These are phyloP conservation scores for Eristalinus sepulchralis DNA, from an alignment of 2,888 invertebrate species.

Conservation along the genomic window DNA sequence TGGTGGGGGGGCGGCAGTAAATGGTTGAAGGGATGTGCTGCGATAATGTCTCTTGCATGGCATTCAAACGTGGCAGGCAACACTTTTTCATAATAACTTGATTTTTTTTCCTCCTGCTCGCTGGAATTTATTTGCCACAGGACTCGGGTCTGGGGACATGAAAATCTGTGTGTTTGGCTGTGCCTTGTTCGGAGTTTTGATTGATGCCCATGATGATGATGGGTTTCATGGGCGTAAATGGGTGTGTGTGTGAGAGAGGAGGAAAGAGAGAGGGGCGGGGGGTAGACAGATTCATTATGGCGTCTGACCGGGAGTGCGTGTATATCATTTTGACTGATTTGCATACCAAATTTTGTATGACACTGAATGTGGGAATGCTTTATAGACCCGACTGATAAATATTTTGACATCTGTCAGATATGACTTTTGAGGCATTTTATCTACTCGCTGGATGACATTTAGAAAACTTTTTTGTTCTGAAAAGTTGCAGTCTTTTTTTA, in stretches of 20 bases:
- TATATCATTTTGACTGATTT: slow-evolving; percentile 39
- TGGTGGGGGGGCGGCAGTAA: slow-evolving; percentile 30
- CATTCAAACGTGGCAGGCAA: slow-evolving; percentile 43
- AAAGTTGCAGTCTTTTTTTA: too few relatives aligned
- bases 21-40: slow-evolving; percentile 33
- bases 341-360: slow-evolving; percentile 35
- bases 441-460: too few relatives aligned
- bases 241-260: background rate
- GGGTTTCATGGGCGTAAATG: slow-evolving; percentile 17
- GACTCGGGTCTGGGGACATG: slow-evolving; percentile 55
- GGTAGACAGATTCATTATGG: slow-evolving; percentile 53
- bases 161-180: slow-evolving; percentile 62
- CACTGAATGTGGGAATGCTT: background rate
- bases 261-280: background rate
- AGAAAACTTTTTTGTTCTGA: too few relatives aligned
- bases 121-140: slow-evolving; percentile 17
- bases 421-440: slow-evolving; percentile 74
- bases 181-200: slow-evolving; percentile 66
- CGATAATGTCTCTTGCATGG: slow-evolving; percentile 42
- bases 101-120: slow-evolving; percentile 1
- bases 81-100: slow-evolving; percentile 20
- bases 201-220: slow-evolving; percentile 64
- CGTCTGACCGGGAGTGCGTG: slow-evolving; percentile 41
- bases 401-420: slow-evolving; percentile 84
- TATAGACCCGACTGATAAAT: slow-evolving; percentile 73